Conservation (phyloP, 1,140 invertebrate species). For the Bombus terrestris region DNA sequence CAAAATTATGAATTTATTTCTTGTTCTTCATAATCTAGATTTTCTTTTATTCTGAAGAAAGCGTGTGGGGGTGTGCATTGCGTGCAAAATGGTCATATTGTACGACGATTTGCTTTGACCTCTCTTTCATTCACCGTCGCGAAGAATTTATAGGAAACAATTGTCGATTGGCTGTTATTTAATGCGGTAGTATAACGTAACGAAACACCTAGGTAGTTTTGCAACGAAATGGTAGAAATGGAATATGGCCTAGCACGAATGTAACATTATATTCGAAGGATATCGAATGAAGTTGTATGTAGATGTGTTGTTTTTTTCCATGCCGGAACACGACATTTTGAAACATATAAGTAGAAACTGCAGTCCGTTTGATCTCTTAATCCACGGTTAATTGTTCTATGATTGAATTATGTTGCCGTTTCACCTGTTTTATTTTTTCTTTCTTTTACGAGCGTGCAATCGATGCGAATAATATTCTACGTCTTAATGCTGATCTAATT, state of each 20-base stretch:
- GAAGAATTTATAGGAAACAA: constrained; percentile 39
- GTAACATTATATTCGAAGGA: constrained; percentile 59
- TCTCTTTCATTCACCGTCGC: background rate
- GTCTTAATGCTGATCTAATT: background rate
- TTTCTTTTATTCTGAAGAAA: background rate
- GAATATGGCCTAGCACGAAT: constrained; percentile 50
- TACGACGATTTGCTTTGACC: background rate
- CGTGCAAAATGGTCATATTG: background rate
- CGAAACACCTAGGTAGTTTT: constrained; percentile 50
- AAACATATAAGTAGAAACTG: constrained; percentile 33
- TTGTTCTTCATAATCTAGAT: background rate
- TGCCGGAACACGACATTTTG: constrained; percentile 51
- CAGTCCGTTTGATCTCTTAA: constrained; percentile 37
- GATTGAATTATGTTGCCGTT: background rate
- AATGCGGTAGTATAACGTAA: constrained; percentile 49
- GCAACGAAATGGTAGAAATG: constrained; percentile 61
- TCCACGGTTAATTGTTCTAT: background rate
- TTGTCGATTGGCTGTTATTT: constrained; percentile 42
- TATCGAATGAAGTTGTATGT: constrained; percentile 65
- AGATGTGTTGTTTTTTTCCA: constrained; percentile 44
- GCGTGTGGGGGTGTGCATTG: too few species aligned
- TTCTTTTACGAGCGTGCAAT: background rate
- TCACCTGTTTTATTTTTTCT: background rate
- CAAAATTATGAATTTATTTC: background rate
- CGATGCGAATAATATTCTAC: background rate